Conservation (phyloP, 2,797 vertebrate genomes). For the Geotrypetes seraphini region DNA sequence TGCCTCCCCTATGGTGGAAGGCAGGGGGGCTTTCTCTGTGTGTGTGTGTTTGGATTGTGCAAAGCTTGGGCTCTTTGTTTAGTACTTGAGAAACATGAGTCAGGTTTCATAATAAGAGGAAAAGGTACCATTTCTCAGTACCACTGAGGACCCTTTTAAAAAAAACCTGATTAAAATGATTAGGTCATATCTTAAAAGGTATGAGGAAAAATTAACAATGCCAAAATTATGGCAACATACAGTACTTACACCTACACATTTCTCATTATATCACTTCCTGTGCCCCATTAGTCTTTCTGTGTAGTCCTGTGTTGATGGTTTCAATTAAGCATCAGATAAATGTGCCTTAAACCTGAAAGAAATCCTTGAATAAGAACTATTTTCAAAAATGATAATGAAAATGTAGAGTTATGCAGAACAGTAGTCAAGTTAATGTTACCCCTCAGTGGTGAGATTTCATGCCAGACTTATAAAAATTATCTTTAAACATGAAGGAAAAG, state of each 20-base stretch:
- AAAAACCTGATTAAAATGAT: no score
- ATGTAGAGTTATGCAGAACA: constrained; percentile 5
- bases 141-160: no score
- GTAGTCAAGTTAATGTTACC: constrained; percentile 16
- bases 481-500: constrained; percentile 29
- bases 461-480: constrained; percentile 33
- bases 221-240: no score
- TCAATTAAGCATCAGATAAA: constrained; percentile 23
- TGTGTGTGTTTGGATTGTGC: no score
- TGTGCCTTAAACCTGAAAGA: constrained; percentile 13
- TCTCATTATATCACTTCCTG: neutral
- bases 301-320: constrained; percentile 6
- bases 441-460: constrained; percentile 18
- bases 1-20: no score
- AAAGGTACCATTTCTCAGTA: no score
- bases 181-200: no score
- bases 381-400: constrained; percentile 38
- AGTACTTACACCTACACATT: neutral
- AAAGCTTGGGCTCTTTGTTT: no score
- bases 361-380: constrained; percentile 23
- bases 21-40: no score
- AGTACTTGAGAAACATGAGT: no score
- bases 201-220: no score
- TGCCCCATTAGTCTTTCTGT: constrained; percentile 21
- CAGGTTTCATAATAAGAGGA: no score